Conservation (phyloP, 1,140 invertebrate species). For the Lasaia peninsularis region DNA sequence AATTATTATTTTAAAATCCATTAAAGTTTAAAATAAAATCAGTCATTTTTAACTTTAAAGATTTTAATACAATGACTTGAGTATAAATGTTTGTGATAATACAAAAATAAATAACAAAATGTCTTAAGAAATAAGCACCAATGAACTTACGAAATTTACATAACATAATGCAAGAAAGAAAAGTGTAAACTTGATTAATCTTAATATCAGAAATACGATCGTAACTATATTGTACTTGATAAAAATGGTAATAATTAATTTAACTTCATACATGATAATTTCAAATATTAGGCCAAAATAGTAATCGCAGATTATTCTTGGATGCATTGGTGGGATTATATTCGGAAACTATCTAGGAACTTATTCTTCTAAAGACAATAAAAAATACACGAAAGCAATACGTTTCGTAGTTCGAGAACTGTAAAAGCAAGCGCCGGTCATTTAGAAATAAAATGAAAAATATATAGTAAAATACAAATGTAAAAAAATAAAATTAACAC, state of each 20-base stretch:
- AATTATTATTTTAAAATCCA: too few relatives aligned
- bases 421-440: not conserved
- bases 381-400: not conserved
- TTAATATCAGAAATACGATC: not conserved
- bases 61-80: too few relatives aligned
- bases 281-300: slow-evolving; percentile 7
- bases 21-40: too few relatives aligned
- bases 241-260: not conserved
- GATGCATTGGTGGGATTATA: slow-evolving; percentile 2
- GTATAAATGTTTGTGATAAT: not conserved
- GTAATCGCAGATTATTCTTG: not conserved
- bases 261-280: not conserved
- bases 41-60: too few relatives aligned
- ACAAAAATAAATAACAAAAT: slow-evolving; percentile 17
- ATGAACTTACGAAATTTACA: slow-evolving; percentile 3
- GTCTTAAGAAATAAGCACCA: slow-evolving; percentile 17
- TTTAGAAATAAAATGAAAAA: slow-evolving; percentile 5
- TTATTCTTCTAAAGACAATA: not conserved
- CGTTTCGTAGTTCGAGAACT: not conserved
- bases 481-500: slow-evolving; percentile 13
- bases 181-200: not conserved
- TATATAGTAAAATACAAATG: slow-evolving; percentile 1
- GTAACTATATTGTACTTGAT: slow-evolving; percentile 1
- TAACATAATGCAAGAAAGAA: slow-evolving; percentile 8
- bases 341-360: not conserved